Evolutionary conservation across 2,113 vertebrate genomes (phyloP).

Genomic region (Protobothrops mucrosquamatus): DNA sequence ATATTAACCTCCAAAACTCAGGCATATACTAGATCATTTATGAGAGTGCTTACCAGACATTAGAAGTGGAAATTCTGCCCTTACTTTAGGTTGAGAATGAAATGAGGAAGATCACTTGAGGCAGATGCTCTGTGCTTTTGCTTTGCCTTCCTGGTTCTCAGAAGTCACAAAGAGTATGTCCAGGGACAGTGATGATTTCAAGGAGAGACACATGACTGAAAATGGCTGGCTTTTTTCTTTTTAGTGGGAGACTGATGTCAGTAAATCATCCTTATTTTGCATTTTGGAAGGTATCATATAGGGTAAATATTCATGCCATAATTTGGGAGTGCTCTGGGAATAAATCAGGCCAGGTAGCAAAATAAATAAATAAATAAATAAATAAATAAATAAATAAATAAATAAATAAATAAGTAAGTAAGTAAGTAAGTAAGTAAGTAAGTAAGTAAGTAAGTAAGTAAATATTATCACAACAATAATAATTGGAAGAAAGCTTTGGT

Average conservation of each 20-base stretch:
- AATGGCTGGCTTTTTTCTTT: not conserved
- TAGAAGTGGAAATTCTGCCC: not conserved
- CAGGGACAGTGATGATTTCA: not conserved
- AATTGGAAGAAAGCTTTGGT: not conserved
- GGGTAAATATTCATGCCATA: not conserved
- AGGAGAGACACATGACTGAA: not conserved
- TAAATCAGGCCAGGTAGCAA: not conserved
- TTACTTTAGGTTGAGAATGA: not conserved
- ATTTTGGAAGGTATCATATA: not conserved
- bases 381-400: too few species aligned
- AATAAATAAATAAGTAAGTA: too few species aligned
- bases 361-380: not conserved
- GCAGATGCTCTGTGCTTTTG: not conserved
- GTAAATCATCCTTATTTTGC: not conserved
- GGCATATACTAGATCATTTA: not conserved
- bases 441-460: too few species aligned
- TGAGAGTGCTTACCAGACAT: not conserved
- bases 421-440: too few species aligned
- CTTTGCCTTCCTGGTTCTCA: not conserved
- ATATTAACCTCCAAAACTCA: slow-evolving; percentile 24
- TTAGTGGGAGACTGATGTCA: not conserved
- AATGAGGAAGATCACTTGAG: not conserved
- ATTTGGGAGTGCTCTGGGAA: not conserved
- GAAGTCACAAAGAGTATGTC: not conserved
- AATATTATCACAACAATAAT: too few species aligned